phyloP scores from a whole-genome alignment of 1,140 invertebrate species.

The Drosophila burlai region DNA sequence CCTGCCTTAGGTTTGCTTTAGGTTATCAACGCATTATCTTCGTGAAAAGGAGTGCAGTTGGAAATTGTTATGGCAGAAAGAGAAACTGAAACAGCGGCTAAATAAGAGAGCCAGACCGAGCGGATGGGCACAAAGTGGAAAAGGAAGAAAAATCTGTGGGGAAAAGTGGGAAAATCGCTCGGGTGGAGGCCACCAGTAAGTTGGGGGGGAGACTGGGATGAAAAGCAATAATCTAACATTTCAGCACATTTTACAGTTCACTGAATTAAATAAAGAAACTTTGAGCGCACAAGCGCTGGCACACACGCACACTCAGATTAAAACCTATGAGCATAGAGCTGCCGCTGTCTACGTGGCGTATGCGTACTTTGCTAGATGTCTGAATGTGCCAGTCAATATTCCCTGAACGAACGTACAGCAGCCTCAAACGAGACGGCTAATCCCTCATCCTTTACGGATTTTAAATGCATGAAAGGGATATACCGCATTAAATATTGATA shows the following conservation, averaged over 20 bases:
- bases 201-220: slow-evolving; percentile 29
- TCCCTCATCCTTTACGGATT: slow-evolving; percentile 13
- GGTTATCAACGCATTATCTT: slow-evolving; percentile 80
- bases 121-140: slow-evolving; percentile 36
- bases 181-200: slow-evolving; percentile 42
- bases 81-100: slow-evolving; percentile 62
- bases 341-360: slow-evolving; percentile 50
- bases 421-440: slow-evolving; percentile 7
- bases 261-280: slow-evolving; percentile 84
- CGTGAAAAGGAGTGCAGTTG: slow-evolving; percentile 81
- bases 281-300: slow-evolving; percentile 53
- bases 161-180: slow-evolving; percentile 1
- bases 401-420: slow-evolving; percentile 7
- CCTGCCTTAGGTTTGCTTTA: slow-evolving; percentile 17
- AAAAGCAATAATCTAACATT: slow-evolving; percentile 83
- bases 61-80: slow-evolving; percentile 70
- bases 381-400: slow-evolving; percentile 23
- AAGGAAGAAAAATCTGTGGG: slow-evolving; percentile 20
- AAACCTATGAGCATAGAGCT: slow-evolving; percentile 57
- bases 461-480: neutral
- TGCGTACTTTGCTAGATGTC: slow-evolving; percentile 36
- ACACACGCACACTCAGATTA: slow-evolving; percentile 30
- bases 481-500: slow-evolving; percentile 12
- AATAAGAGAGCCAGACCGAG: slow-evolving; percentile 28
- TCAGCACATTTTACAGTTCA: slow-evolving; percentile 83